Base-by-base conservation (phyloP, 1,140 invertebrate genomes). In the Formica exsecta region DNA sequence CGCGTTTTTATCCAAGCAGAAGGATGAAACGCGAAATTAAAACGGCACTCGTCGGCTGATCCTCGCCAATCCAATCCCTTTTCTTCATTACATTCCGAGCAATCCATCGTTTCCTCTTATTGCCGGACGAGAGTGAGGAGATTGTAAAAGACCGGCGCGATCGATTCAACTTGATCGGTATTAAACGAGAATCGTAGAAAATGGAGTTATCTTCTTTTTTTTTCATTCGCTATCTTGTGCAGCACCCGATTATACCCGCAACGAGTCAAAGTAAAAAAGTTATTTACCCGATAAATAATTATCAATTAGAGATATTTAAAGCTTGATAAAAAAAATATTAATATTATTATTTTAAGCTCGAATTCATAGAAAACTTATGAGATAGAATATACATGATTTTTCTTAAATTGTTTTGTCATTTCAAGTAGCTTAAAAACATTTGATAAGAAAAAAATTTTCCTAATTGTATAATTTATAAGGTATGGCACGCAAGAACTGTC, bases 21-120 rank as follows among this genome's bases (percentile, higher is more conserved):
- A 79, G 79, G 32, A 68, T 61, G 41, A 88, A 85, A 71, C 74
- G 86, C 57, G 66, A 86, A 89, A 89, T 89, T 89, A 89, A 89
- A 89, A 87, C 83, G 44, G 79, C 38, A 65, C 68, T 54, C 57
- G 76, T 51, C 38, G 32, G 29, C 76, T 83, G 75, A 88, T 86
- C 57, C 71, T 32, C 62, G 29, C 25, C 54, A 54, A 86, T 62
- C 74, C 44, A 74, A 89, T 89, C 74, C 44, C 65, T 70, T 70
- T 83, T 62, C 85, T 66, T 87, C 68, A 48, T 89, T 85, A 44
- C 62, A 59, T 74, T 68, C 73, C 25, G 57, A 44, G 51, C 54
- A n/a, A 29, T 51, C 51, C 51, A 22, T 77, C 73, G 66, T 62
- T 86, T 74, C 36, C n/a, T 36, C 61, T 71, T 44, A 44, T 32